A percentile compares a stretch with the other conserved stretches of the same genome.
phyloP scores from a whole-genome alignment of 2,888 invertebrate species.

The Gastracanthus pulcherrimus region DNA sequence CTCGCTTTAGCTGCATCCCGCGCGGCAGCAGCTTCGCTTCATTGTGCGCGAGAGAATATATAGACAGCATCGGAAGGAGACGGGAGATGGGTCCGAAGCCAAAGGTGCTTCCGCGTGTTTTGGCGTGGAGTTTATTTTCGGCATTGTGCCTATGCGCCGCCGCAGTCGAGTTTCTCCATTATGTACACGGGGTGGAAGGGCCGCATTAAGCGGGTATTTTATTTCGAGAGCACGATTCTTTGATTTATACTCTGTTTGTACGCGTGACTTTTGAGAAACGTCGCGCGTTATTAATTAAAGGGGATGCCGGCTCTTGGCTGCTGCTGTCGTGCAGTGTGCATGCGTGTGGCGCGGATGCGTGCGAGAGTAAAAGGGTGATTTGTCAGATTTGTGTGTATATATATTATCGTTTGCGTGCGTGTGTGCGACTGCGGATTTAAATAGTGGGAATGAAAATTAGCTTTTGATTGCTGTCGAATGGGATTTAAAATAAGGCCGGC shows the following conservation, averaged over 20 bases:
- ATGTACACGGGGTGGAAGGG: background rate
- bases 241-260: constrained; percentile 53
- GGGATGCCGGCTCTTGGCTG: too few relatives aligned
- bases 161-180: background rate
- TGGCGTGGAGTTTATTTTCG: constrained; percentile 49
- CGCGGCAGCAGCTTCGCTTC: background rate
- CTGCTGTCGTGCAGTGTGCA: too few relatives aligned
- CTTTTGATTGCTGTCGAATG: constrained; percentile 40
- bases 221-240: constrained; percentile 52
- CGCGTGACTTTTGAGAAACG: constrained; percentile 41
- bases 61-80: background rate
- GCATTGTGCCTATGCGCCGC: background rate
- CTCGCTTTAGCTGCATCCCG: too few relatives aligned
- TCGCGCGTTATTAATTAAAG: constrained; percentile 49
- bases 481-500: constrained; percentile 15
- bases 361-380: constrained; percentile 35
- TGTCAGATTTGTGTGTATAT: constrained; percentile 21
- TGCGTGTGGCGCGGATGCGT: background rate
- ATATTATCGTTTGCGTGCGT: background rate
- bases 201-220: constrained; percentile 44
- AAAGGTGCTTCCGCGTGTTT: constrained; percentile 44
- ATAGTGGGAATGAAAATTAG: constrained; percentile 29
- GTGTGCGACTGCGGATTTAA: background rate
- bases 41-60: background rate
- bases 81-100: background rate